Conservation (phyloP, 2,888 invertebrate genomes). For the Lycophotia porphyrea region DNA sequence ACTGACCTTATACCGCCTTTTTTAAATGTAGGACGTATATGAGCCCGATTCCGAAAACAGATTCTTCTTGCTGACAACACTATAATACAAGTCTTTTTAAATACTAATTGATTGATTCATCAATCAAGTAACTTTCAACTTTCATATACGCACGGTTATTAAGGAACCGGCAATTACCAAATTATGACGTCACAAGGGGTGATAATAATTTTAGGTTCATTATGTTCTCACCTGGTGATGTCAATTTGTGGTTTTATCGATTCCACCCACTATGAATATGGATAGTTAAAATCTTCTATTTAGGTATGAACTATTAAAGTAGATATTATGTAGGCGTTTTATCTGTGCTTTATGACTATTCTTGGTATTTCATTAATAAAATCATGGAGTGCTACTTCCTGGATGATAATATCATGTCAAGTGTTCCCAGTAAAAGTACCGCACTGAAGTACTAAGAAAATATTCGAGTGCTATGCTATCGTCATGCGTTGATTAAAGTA, state of each 20-base stretch:
- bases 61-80: neutral
- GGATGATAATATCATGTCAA: slow-evolving; percentile 39
- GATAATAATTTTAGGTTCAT: slow-evolving; percentile 6
- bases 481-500: slow-evolving; percentile 73
- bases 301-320: slow-evolving; percentile 37
- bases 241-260: slow-evolving; percentile 24
- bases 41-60: neutral
- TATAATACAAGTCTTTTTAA: neutral
- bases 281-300: slow-evolving; percentile 34
- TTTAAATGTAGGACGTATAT: neutral
- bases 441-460: slow-evolving; percentile 68
- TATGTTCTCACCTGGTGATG: slow-evolving; percentile 13
- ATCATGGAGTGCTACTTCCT: slow-evolving; percentile 56
- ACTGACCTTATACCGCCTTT: neutral
- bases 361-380: slow-evolving; percentile 45
- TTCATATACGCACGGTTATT: neutral
- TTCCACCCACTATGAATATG: slow-evolving; percentile 45
- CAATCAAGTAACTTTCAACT: neutral
- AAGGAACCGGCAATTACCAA: neutral
- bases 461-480: slow-evolving; percentile 70
- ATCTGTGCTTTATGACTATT: slow-evolving; percentile 25
- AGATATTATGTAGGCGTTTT: slow-evolving; percentile 45
- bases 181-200: slow-evolving; percentile 9
- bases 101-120: too few species aligned
- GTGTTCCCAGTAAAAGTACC: slow-evolving; percentile 55